These are phyloP conservation scores for Trachelus iudaicus DNA, from an alignment of 2,888 invertebrate genomes.

Conservation along the genomic window DNA sequence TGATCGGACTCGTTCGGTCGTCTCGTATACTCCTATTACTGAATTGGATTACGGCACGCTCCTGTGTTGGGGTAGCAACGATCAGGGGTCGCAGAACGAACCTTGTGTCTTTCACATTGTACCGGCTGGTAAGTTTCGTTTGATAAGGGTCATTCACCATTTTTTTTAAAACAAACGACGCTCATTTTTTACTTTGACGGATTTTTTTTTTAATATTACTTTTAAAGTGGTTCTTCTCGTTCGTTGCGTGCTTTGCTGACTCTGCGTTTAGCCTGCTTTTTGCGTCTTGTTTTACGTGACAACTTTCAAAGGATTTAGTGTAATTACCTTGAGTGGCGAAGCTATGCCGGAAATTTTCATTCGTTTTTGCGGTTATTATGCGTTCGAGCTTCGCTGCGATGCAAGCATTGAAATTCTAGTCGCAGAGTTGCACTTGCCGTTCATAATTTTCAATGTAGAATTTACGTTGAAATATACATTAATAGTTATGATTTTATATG, in stretches of 20 bases:
- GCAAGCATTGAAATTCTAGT: neutral
- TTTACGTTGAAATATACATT: neutral
- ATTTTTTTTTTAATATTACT: neutral
- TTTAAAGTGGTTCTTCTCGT: neutral
- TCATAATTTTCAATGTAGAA: neutral
- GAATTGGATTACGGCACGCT: constrained; percentile 81
- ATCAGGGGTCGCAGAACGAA: constrained; percentile 77
- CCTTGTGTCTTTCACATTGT: constrained; percentile 81
- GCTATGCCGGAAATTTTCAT: neutral
- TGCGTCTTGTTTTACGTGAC: neutral
- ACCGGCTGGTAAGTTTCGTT: constrained; percentile 72
- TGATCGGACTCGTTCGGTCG: constrained; percentile 74
- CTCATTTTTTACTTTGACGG: neutral
- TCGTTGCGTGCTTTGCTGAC: neutral
- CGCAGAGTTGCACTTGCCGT: neutral
- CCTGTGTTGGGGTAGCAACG: constrained; percentile 80
- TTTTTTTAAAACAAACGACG: neutral
- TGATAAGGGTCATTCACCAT: neutral
- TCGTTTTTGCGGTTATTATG: neutral
- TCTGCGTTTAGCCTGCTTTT: neutral
- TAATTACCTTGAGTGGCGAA: neutral
- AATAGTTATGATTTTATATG: neutral
- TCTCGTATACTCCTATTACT: constrained; percentile 78
- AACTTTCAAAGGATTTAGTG: neutral
- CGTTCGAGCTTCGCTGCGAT: neutral